Base-by-base conservation (phyloP, 2,888 invertebrate species). In the Caenorhabditis japonica region DNA sequence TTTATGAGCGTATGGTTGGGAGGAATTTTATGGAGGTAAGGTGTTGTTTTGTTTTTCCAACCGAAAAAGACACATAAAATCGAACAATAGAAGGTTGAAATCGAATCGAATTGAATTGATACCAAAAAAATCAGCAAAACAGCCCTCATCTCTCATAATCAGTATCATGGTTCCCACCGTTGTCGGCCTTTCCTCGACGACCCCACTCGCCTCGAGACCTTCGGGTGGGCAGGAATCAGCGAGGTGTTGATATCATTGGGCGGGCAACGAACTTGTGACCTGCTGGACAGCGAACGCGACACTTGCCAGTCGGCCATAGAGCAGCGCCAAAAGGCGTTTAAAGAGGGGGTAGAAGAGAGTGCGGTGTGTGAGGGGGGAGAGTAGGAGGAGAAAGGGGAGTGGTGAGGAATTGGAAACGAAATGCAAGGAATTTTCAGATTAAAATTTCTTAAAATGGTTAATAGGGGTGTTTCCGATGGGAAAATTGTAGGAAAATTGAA, bases 151-250 rank as follows among this genome's bases (percentile, higher is more conserved):
- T 64, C 55, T 55, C 55, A 64, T 64, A 64, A 64, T 64, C 64
- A 41, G 64, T 64, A 64, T 64, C 64, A 64, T 64, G 56, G 56
- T 55, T 56, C 64, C 64, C 64, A 49, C 64, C 64, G 55, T 64
- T 64, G 41, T 64, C 64, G 39, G 49, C 41, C 23, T 21, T 13
- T 56, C 64, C 49, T 56, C 55, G 46, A 49, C 23, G 15, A 44
- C 64, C 55, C 64, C 64, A 34, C 56, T 53, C 13, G n/a, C 41
- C 64, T 64, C 64, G 30, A 30, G 36, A 47, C 36, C 44, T 64
- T 64, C 64, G 64, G 64, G 64, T 64, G 64, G 64, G 64, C 55
- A 64, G 64, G 64, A 41, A 34, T 64, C 64, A 64, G 64, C 49
- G 12, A 64, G 23, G 25, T 56, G 19, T 34, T 49, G 33, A 27